Conservation (phyloP, 2,888 invertebrate species). For the Aradus depressus region DNA sequence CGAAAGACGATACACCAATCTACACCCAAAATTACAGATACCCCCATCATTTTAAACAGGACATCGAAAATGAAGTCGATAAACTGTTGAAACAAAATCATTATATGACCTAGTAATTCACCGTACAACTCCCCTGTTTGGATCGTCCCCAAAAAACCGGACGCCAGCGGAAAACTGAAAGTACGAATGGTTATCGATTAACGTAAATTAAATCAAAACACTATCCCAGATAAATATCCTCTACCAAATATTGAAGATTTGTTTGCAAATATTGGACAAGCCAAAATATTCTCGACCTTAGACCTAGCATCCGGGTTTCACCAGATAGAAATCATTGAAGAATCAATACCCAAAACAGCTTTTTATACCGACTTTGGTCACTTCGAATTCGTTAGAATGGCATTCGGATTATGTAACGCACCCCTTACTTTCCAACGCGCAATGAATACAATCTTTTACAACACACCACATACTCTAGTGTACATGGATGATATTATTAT, state of each 20-base stretch:
- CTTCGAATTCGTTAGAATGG: constrained; percentile 15
- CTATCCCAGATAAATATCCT: no score
- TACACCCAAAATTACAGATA: constrained; percentile 19
- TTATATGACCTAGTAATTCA: constrained; percentile 13
- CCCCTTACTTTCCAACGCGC: constrained; percentile 17
- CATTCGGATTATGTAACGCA: constrained; percentile 17
- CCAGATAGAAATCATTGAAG: no score
- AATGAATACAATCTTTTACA: constrained; percentile 11
- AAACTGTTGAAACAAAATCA: constrained; percentile 16
- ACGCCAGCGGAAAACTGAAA: constrained; percentile 11
- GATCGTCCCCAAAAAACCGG: no score
- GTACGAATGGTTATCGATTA: constrained; percentile 8
- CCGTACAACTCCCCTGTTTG: no score
- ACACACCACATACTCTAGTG: constrained; percentile 16
- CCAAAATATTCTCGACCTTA: no score
- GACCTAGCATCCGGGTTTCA: no score
- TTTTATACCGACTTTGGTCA: constrained; percentile 13
- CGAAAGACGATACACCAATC: constrained; percentile 17
- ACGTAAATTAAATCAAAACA: no score
- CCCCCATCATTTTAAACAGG: constrained; percentile 14
- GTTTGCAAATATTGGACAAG: constrained; percentile 15
- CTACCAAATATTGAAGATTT: no score
- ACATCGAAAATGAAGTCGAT: constrained; percentile 14
- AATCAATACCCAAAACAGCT: constrained; percentile 16
- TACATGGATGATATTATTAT: constrained; percentile 20